phyloP scores from a whole-genome alignment of 2,113 vertebrate genomes.

The Corapipo altera region DNA sequence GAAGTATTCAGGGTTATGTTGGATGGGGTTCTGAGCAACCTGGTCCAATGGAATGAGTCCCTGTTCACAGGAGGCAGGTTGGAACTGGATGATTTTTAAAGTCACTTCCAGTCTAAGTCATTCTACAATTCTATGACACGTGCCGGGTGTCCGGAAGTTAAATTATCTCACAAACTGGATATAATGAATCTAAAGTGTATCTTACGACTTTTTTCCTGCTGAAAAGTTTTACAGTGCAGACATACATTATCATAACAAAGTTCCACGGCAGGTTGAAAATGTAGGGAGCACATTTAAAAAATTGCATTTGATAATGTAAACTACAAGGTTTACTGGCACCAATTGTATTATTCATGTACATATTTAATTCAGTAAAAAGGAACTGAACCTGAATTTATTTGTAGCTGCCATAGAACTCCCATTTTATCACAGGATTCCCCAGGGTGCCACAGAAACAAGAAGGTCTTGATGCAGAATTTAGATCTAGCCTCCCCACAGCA shows the following conservation, averaged over 20 bases:
- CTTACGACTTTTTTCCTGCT: not conserved
- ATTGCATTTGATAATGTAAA: not conserved
- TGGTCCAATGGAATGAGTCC: not conserved
- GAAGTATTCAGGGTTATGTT: not conserved
- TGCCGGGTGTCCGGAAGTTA: not conserved
- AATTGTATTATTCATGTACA: conserved; percentile 52
- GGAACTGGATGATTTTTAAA: not conserved
- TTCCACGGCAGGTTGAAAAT: not conserved
- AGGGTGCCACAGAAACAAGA: not conserved
- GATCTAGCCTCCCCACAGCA: not conserved
- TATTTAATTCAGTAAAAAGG: conserved; percentile 55
- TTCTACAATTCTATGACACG: not conserved
- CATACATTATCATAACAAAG: not conserved
- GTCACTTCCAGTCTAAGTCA: not conserved
- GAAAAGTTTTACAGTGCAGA: not conserved
- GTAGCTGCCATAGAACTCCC: conserved; percentile 21
- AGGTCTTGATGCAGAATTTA: conserved; percentile 46
- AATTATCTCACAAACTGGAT: not conserved
- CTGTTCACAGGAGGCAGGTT: too few relatives aligned
- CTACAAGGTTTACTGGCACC: not conserved
- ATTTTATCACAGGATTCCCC: conserved; percentile 22
- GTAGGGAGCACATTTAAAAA: not conserved
- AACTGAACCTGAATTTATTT: conserved; percentile 45
- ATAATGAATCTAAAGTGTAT: not conserved
- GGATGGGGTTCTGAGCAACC: not conserved